Percentiles rank a stretch among this genome's conserved stretches.
Conservation (phyloP, 2,113 vertebrate genomes). For the Caracal caracal region DNA sequence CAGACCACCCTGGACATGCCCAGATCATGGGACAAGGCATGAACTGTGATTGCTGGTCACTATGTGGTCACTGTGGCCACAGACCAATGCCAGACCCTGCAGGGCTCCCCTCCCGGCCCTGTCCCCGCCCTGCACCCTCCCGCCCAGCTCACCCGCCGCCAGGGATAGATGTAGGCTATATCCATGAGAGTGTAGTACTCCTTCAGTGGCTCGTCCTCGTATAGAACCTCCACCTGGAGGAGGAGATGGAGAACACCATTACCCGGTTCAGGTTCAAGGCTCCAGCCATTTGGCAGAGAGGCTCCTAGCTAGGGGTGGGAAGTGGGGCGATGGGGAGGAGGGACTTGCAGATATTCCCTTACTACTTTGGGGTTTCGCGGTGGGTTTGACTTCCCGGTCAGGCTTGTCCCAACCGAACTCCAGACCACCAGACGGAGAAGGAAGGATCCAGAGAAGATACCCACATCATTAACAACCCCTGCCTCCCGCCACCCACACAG, state of each 20-base stretch:
- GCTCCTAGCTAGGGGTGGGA: neutral
- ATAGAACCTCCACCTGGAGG: conserved; percentile 93
- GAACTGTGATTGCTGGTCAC: neutral
- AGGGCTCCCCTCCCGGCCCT: neutral
- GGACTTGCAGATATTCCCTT: neutral
- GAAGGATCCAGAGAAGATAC: neutral
- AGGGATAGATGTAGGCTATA: conserved; percentile 96
- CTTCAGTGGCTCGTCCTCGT: conserved; percentile 94
- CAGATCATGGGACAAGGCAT: neutral
- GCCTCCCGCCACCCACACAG: neutral
- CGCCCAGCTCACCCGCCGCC: conserved; percentile 89
- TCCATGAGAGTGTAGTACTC: conserved; percentile 98
- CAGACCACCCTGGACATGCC: neutral
- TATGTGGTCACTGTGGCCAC: neutral
- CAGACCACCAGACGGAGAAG: neutral
- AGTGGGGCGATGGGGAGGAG: no score
- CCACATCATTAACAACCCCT: neutral
- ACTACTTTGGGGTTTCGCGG: neutral
- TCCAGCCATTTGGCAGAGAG: neutral
- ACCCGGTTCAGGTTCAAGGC: neutral
- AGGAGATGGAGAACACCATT: neutral
- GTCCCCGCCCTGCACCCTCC: accelerated
- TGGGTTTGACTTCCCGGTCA: neutral
- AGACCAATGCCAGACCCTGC: neutral
- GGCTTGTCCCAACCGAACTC: neutral